Evolutionary conservation across 2,113 vertebrate genomes (phyloP), one percentile per base, ranked within the genome.

Genomic region (Dascyllus trimaculatus): DNA sequence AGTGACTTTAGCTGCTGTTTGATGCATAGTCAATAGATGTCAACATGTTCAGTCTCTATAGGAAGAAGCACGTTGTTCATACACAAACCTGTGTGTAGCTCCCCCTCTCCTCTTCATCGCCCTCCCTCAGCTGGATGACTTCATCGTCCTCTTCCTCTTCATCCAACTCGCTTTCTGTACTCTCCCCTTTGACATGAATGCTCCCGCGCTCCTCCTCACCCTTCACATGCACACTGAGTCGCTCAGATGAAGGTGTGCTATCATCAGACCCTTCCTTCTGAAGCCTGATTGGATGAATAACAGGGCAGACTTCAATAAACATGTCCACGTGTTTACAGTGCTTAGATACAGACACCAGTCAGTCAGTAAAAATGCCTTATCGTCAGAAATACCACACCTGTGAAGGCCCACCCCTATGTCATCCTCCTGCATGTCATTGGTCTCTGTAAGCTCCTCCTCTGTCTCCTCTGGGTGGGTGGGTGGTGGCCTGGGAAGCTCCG

Each of bases 81-180:
- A 56, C 24, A 81, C 89, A 11, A 19, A 93, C 92, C 92, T 92
- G 90, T 0, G 75, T 38, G 71, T 89, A 93, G 65, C 74, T 60
- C 11, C 73, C 88, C 38, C 61, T 65, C 59, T 91, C 89, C 2
- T 92, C 92, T 13, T 92, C 91, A 2, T 92, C 90, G 1, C 75
- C 78, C 24, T 92, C 91, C 61, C 82, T 85, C 57, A 91, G 80
- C 54, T 85, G 88, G 54, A 91, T 84, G 62, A 84, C 21, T 1
- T 93, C 91, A 1, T 93, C 92, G 0, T 93, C 92, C 26, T 93
- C 92, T 0, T 93, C 92, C 11, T 93, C 92, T 45, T 93, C 92
- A 1, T 93, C 92, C 77, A 92, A 82, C 68, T 93, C 92, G 1
- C 93, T 91, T 83, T 92, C 92, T 0, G 90, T 91, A 19, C 89